Evolutionary conservation across 2,113 vertebrate species (phyloP), one percentile per base, ranked within the genome.

Genomic region (Eulemur macaco): DNA sequence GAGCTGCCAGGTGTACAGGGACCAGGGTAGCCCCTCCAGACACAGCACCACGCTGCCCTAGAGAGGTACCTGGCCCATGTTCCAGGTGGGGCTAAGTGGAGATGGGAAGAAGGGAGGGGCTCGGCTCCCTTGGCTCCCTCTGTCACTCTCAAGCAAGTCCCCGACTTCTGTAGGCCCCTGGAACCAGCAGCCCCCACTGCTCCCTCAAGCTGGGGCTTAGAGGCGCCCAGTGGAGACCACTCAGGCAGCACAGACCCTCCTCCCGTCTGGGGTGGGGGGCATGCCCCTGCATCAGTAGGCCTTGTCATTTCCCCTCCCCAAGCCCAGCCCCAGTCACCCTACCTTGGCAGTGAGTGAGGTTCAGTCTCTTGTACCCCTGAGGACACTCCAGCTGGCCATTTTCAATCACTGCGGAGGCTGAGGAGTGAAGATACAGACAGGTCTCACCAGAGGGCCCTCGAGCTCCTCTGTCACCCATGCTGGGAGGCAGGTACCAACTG

Each of bases 271-370:
- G 42, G 34, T 25, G 37, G 11, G 29, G 21, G 23, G 3, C 18
- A 25, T 17, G 39, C 7, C 34, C 27, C 45, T 42, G 37, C 14
- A 45, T 54, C 52, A 47, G 63, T 63, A 8, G 42, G 14, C 27
- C 14, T 64, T 50, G 9, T 29, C n/a, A 52, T 8, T 8, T 9
- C 8, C 29, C n/a, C 1, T 10, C 17, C 50, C 27, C 23, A 37
- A n/a, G 45, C 29, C 60, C 63, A 86, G n/a, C 37, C 42, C 37
- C 54, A n/a, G 64, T 11, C 71, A 76, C 90, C 64, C 99, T 99
- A 99, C 99, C 99, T 99, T 99, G 99, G 98, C 99, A 99, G 95
- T 99, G 99, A 95, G 99, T 99, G 76, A 96, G 85, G 96, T 99
- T 99, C 98, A 99, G 96, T 71, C 98, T 99, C 98, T 99, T 99